phyloP scores from a whole-genome alignment of 2,797 vertebrate species.

The Paguma larvata region DNA sequence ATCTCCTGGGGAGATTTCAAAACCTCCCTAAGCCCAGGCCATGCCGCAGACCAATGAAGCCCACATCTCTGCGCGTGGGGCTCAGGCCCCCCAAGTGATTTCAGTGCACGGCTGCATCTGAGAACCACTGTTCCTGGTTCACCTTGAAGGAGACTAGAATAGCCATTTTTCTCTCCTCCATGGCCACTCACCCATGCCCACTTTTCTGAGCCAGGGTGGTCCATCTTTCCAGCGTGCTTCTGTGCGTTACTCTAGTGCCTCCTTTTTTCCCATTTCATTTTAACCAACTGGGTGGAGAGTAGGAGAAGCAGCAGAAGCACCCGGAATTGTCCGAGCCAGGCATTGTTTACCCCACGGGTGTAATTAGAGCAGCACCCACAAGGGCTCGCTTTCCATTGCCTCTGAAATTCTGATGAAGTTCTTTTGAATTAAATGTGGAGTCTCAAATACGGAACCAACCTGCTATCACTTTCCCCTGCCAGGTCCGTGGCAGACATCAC shows the following conservation, averaged over 20 bases:
- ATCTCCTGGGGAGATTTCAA: background rate
- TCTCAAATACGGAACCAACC: background rate
- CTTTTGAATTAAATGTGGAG: background rate
- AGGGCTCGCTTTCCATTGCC: background rate
- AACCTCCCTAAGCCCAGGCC: background rate
- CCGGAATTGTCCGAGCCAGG: background rate
- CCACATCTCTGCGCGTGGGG: background rate
- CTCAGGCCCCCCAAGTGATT: background rate
- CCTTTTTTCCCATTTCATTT: background rate
- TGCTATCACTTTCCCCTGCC: background rate
- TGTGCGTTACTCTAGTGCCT: rapidly evolving
- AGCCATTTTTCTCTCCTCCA: background rate
- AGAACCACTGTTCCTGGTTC: background rate
- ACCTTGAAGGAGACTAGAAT: slow-evolving; percentile 8
- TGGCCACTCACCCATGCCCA: background rate
- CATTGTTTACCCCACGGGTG: background rate
- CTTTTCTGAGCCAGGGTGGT: background rate
- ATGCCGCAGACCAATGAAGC: background rate
- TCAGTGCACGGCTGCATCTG: background rate
- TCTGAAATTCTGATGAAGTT: background rate
- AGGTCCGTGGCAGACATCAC: background rate
- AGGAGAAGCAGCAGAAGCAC: background rate
- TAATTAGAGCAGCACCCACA: background rate
- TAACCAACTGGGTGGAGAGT: background rate
- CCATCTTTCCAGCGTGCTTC: background rate